These are phyloP conservation scores for Tromatobia lineatoria DNA, from an alignment of 2,888 invertebrate species.

Conservation along the genomic window DNA sequence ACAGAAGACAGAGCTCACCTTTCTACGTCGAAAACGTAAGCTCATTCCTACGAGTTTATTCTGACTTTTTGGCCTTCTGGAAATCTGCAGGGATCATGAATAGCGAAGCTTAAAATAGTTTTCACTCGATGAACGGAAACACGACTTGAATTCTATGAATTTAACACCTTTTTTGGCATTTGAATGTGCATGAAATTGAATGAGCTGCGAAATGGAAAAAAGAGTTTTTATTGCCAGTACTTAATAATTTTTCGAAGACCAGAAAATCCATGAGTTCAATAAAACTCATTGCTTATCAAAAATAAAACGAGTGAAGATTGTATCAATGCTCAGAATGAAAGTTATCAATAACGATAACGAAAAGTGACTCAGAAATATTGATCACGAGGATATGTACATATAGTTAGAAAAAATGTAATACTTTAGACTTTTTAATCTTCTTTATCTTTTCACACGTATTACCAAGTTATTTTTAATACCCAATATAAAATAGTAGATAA, in stretches of 20 bases:
- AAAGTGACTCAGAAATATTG: not conserved
- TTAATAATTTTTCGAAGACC: too few relatives aligned
- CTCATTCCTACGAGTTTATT: slow-evolving; percentile 14
- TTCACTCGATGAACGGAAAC: not conserved
- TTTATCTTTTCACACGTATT: not conserved
- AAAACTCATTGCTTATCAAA: not conserved
- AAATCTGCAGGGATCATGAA: slow-evolving; percentile 59
- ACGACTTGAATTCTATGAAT: too few relatives aligned
- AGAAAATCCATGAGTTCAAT: not conserved
- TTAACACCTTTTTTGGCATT: too few relatives aligned
- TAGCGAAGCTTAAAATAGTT: slow-evolving; percentile 65
- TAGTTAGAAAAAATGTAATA: not conserved
- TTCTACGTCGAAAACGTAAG: slow-evolving; percentile 29
- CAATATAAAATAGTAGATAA: not conserved
- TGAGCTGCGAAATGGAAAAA: too few relatives aligned
- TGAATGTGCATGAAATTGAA: too few relatives aligned
- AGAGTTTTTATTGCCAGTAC: too few relatives aligned
- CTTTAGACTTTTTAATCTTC: not conserved
- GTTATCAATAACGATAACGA: not conserved
- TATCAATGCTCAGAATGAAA: not conserved
- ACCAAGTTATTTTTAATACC: not conserved
- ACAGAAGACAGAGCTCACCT: slow-evolving; percentile 51
- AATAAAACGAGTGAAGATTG: not conserved
- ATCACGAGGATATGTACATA: not conserved
- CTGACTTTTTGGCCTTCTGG: slow-evolving; percentile 8